Conservation (phyloP, 2,797 vertebrate species). For the Chaenodraco wilsoni region DNA sequence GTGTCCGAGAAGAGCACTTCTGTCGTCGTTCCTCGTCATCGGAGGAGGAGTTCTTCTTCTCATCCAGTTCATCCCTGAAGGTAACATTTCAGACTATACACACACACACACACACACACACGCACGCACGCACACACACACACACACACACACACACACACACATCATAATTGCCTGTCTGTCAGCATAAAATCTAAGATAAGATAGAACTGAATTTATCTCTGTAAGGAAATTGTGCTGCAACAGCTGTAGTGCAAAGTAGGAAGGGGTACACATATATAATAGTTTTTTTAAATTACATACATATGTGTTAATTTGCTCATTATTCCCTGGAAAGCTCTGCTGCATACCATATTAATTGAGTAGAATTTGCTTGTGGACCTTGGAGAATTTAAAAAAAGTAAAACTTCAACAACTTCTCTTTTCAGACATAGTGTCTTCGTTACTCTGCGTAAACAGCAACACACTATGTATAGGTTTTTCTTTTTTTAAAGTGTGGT, state of each 20-base stretch:
- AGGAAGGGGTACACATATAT: background rate
- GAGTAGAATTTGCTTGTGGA: too few relatives aligned
- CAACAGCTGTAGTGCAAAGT: background rate
- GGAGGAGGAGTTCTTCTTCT: conserved; percentile 92
- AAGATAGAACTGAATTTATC: background rate
- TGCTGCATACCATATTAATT: too few relatives aligned
- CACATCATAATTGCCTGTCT: too few relatives aligned
- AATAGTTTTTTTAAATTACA: background rate
- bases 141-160: background rate
- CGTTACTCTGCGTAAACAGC: too few relatives aligned
- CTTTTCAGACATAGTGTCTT: too few relatives aligned
- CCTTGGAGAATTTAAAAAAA: too few relatives aligned
- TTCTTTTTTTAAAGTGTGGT: too few relatives aligned
- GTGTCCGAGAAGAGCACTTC: conserved; percentile 85
- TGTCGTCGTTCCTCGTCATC: conserved; percentile 85
- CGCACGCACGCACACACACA: background rate
- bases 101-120: too few relatives aligned
- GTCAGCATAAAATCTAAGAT: background rate
- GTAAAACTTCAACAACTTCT: too few relatives aligned
- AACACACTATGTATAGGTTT: too few relatives aligned
- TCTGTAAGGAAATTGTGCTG: background rate
- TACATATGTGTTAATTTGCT: background rate
- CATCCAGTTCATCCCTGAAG: conserved; percentile 89
- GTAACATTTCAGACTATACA: conserved; percentile 77
- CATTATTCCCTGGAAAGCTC: background rate